These are phyloP conservation scores for Malaclemys terrapin DNA, from an alignment of 2,113 vertebrate genomes.

Conservation along the genomic window DNA sequence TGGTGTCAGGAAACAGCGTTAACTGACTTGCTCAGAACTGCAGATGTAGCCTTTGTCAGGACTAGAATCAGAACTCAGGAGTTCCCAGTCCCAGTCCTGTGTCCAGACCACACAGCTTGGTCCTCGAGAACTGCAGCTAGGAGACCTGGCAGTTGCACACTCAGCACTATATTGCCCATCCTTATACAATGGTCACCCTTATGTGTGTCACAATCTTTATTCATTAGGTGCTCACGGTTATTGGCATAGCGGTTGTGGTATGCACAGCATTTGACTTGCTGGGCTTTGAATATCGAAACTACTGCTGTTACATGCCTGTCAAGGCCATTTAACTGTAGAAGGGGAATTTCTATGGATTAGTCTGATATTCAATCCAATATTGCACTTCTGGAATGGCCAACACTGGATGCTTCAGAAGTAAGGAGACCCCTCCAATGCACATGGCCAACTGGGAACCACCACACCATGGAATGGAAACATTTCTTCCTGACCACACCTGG, in stretches of 20 bases:
- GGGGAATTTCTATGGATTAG: background rate
- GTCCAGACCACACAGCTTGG: background rate
- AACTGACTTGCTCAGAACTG: background rate
- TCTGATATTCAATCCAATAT: background rate
- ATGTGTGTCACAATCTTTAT: background rate
- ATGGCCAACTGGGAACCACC: background rate
- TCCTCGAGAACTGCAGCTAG: background rate
- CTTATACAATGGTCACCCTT: background rate
- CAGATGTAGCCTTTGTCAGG: background rate
- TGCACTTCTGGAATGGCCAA: background rate
- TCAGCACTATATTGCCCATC: background rate
- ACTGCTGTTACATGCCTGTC: background rate
- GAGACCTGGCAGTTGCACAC: background rate
- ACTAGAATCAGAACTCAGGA: background rate
- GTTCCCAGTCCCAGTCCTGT: background rate
- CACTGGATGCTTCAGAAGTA: background rate
- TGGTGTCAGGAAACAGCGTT: background rate
- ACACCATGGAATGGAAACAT: background rate
- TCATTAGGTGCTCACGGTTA: background rate
- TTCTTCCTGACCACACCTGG: slow-evolving; percentile 40
- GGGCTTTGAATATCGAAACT: background rate
- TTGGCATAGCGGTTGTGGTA: no score
- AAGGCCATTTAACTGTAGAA: background rate
- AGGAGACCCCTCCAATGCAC: background rate
- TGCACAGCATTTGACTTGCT: background rate